Evolutionary conservation across 2,888 invertebrate species (phyloP).

Genomic region (Rhorus exstirpatorius): DNA sequence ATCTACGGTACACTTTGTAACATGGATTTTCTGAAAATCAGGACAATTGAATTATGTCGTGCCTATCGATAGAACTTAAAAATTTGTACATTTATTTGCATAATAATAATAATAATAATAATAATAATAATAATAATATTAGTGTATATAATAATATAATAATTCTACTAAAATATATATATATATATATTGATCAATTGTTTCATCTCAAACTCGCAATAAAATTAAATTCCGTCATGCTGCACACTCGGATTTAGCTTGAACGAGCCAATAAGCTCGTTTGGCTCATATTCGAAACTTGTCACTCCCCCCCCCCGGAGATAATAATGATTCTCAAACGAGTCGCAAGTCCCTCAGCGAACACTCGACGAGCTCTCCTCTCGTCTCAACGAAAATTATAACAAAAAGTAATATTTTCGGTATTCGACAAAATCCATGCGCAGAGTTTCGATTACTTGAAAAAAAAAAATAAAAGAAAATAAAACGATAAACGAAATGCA

Average conservation of each 20-base stretch:
- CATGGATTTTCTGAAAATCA: slow-evolving; percentile 51
- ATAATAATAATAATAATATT: slow-evolving; percentile 69
- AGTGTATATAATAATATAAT: slow-evolving; percentile 60
- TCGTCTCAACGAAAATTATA: slow-evolving; percentile 49
- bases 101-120: slow-evolving; percentile 76
- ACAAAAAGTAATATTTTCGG: slow-evolving; percentile 49
- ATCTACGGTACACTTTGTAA: slow-evolving; percentile 50
- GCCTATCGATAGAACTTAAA: slow-evolving; percentile 78
- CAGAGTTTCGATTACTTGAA: slow-evolving; percentile 39
- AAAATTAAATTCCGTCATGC: slow-evolving; percentile 60
- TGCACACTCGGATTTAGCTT: slow-evolving; percentile 20
- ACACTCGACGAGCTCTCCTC: slow-evolving; percentile 15
- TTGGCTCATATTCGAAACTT: slow-evolving; percentile 33
- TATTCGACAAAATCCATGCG: slow-evolving; percentile 29
- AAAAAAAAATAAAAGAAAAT: not conserved
- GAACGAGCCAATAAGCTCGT: slow-evolving; percentile 24
- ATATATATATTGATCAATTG: slow-evolving; percentile 52
- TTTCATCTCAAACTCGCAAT: slow-evolving; percentile 67
- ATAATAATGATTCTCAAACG: slow-evolving; percentile 42
- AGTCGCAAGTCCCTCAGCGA: slow-evolving; percentile 21
- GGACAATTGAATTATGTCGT: slow-evolving; percentile 73
- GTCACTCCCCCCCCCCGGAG: too few relatives aligned
- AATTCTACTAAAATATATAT: slow-evolving; percentile 67
- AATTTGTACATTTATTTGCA: slow-evolving; percentile 82
- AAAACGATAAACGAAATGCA: slow-evolving; percentile 35